Evolutionary conservation across 1,140 invertebrate genomes (phyloP).

Genomic region (Mesaphorura yosii): DNA sequence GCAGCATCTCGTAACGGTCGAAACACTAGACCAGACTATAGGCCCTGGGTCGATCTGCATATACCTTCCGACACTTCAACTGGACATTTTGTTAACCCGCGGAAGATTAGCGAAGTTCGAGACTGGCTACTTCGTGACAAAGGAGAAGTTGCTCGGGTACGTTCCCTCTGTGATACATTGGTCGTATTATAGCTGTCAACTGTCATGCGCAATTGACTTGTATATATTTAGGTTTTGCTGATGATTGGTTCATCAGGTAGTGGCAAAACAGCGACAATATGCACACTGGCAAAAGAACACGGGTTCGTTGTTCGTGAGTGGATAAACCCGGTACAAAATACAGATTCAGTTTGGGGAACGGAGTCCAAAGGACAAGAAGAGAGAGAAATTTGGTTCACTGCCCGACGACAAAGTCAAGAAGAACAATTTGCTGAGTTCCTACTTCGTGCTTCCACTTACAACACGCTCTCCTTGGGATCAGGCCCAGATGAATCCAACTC

Average conservation of each 20-base stretch:
- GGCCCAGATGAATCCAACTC: background rate
- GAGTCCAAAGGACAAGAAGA: conserved; percentile 8
- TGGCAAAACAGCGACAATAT: conserved; percentile 27
- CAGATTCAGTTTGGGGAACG: conserved; percentile 8
- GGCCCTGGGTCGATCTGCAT: too few relatives aligned
- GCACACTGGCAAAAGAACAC: conserved; percentile 10
- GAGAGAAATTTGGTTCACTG: background rate
- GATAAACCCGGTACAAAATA: conserved; percentile 16
- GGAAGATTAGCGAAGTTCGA: too few relatives aligned
- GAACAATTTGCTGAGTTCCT: conserved; percentile 25
- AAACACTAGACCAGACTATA: too few relatives aligned
- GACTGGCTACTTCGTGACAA: too few relatives aligned
- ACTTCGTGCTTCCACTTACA: conserved; percentile 19
- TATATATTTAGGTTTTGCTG: too few relatives aligned
- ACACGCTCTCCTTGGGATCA: conserved; percentile 16
- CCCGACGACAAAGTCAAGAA: conserved; percentile 5
- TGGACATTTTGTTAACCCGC: too few relatives aligned
- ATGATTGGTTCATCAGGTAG: conserved; percentile 18
- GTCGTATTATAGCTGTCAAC: too few relatives aligned
- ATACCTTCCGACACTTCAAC: too few relatives aligned
- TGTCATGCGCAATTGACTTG: too few relatives aligned
- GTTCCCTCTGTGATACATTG: too few relatives aligned
- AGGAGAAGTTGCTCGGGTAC: too few relatives aligned
- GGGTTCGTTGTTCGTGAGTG: conserved; percentile 22
- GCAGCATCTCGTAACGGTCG: too few relatives aligned